These are phyloP conservation scores for Chrysocyon brachyurus DNA, from an alignment of 2,797 vertebrate species.

Conservation along the genomic window DNA sequence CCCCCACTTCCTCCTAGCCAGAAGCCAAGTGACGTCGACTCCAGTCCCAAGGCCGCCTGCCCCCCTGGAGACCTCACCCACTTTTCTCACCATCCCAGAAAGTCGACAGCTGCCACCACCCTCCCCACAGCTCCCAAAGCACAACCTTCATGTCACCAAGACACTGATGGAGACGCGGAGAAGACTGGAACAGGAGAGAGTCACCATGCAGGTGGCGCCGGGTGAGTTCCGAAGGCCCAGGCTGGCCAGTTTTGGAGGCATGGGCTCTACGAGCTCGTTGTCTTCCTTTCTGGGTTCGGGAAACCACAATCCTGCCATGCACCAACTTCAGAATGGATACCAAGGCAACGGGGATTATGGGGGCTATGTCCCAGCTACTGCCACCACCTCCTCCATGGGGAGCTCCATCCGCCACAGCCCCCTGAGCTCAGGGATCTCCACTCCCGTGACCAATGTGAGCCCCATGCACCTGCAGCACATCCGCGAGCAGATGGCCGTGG, in stretches of 20 bases:
- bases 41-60: conserved; percentile 81
- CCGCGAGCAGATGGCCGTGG: conserved; percentile 98
- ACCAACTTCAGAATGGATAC: conserved; percentile 93
- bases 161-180: conserved; percentile 98
- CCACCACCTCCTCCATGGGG: conserved; percentile 91
- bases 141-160: conserved; percentile 97
- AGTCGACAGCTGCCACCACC: conserved; percentile 93
- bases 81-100: conserved; percentile 89
- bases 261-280: conserved; percentile 96
- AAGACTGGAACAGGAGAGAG: conserved; percentile 95
- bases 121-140: conserved; percentile 92
- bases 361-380: conserved; percentile 87
- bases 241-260: conserved; percentile 96
- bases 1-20: conserved; percentile 87
- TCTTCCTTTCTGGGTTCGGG: conserved; percentile 94
- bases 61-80: conserved; percentile 87
- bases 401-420: conserved; percentile 98
- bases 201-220: conserved; percentile 92
- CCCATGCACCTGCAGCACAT: conserved; percentile 97
- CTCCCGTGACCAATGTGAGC: conserved; percentile 96
- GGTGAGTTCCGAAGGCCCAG: conserved; percentile 94
- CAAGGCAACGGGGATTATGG: conserved; percentile 93
- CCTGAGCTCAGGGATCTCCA: conserved; percentile 96
- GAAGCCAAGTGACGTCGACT: conserved; percentile 85
- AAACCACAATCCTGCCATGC: conserved; percentile 89